These are phyloP conservation scores for Drosophila equinoxialis DNA, from an alignment of 1,140 invertebrate species.

Conservation along the genomic window DNA sequence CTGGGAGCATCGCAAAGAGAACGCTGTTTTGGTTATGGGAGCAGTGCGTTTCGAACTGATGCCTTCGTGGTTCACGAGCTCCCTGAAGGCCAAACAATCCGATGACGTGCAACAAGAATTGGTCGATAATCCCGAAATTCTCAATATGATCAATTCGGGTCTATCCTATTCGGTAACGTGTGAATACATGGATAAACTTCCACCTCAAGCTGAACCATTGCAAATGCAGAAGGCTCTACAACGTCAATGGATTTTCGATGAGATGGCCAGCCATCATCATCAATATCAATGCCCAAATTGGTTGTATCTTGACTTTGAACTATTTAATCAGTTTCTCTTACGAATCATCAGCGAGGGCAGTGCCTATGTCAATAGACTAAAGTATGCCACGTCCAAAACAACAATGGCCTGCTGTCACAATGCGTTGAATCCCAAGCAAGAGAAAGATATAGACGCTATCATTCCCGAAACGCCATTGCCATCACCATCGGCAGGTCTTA, in stretches of 20 bases:
- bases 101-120: conserved; percentile 87
- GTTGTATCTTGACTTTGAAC: conserved; percentile 34
- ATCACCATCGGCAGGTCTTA: background rate
- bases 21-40: conserved; percentile 86
- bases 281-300: conserved; percentile 46
- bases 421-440: conserved; percentile 7
- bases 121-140: conserved; percentile 87
- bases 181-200: background rate
- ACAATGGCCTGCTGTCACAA: conserved; percentile 31
- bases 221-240: conserved; percentile 26
- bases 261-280: conserved; percentile 50
- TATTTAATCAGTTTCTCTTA: conserved; percentile 48
- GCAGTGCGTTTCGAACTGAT: conserved; percentile 89
- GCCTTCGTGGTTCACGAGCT: conserved; percentile 89
- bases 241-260: conserved; percentile 88
- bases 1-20: conserved; percentile 85
- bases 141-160: conserved; percentile 86
- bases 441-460: background rate
- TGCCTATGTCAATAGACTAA: conserved; percentile 22
- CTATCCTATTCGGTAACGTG: conserved; percentile 85
- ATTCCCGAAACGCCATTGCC: background rate
- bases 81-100: conserved; percentile 84
- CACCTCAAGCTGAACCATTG: background rate
- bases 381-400: background rate
- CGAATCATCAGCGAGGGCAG: conserved; percentile 27